Evolutionary conservation across 2,888 invertebrate genomes (phyloP).

Genomic region (Cremastobaeus sp.): DNA sequence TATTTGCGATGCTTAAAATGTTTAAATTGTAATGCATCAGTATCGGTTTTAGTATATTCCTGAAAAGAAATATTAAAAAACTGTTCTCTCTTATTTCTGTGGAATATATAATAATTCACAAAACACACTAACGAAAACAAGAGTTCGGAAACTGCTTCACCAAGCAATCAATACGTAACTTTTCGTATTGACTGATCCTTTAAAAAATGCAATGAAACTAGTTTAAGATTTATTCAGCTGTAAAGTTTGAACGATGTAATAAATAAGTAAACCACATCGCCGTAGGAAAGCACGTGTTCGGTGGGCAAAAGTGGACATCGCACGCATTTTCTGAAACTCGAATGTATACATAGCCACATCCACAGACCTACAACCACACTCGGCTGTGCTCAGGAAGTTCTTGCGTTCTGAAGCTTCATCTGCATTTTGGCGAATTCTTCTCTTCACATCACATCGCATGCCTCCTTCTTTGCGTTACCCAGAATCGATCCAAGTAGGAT

Average conservation of each 20-base stretch:
- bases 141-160: not conserved
- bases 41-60: not conserved
- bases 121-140: not conserved
- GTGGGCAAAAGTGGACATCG: conserved; percentile 35
- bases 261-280: conserved; percentile 36
- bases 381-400: not conserved
- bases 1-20: too few relatives aligned
- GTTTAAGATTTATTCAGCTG: conserved; percentile 37
- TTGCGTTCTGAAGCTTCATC: conserved; percentile 16
- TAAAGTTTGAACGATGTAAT: conserved; percentile 37
- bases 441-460: conserved; percentile 17
- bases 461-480: conserved; percentile 45
- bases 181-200: conserved; percentile 37
- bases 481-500: conserved; percentile 30
- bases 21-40: too few relatives aligned
- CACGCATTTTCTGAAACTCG: conserved; percentile 15
- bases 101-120: conserved; percentile 13
- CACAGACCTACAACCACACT: not conserved
- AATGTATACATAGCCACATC: not conserved
- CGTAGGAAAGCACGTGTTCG: conserved; percentile 21
- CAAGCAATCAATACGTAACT: conserved; percentile 39
- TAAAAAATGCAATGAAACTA: conserved; percentile 37
- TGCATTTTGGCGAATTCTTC: conserved; percentile 28
- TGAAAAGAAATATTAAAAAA: too few relatives aligned
- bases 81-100: not conserved